These are phyloP conservation scores for Gymnobelideus leadbeateri DNA, from an alignment of 2,113 vertebrate species.

Conservation along the genomic window DNA sequence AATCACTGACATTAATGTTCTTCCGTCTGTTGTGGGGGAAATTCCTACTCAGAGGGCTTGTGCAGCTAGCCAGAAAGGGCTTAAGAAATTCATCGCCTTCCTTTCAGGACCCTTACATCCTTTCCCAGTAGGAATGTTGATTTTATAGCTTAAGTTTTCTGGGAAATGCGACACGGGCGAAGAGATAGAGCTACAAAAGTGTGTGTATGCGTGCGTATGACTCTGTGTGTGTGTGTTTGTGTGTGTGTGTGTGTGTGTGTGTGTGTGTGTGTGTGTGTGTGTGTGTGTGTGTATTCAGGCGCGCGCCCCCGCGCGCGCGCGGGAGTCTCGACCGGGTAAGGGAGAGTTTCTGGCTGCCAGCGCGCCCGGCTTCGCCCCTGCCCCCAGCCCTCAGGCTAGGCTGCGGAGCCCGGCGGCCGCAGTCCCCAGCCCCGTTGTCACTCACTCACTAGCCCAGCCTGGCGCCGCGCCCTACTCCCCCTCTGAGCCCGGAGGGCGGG, in stretches of 20 bases:
- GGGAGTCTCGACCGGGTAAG: not conserved
- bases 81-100: not conserved
- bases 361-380: not conserved
- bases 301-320: too few species aligned
- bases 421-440: constrained; percentile 2
- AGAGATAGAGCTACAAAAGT: not conserved
- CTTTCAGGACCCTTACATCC: not conserved
- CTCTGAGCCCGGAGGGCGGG: not conserved
- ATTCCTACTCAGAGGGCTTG: not conserved
- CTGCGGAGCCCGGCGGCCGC: not conserved
- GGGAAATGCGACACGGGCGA: not conserved
- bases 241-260: not conserved
- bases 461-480: not conserved
- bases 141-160: not conserved
- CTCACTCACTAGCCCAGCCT: not conserved
- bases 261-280: not conserved
- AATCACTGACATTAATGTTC: not conserved
- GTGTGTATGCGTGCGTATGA: not conserved
- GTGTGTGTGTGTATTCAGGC: not conserved
- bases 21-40: not conserved
- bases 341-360: not conserved
- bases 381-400: not conserved
- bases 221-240: not conserved
- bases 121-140: not conserved
- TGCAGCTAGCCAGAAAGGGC: not conserved